A percentile compares a stretch with the other conserved stretches of the same genome.
These are phyloP conservation scores for Sturnira hondurensis DNA, from an alignment of 2,113 vertebrate species.

Conservation along the genomic window DNA sequence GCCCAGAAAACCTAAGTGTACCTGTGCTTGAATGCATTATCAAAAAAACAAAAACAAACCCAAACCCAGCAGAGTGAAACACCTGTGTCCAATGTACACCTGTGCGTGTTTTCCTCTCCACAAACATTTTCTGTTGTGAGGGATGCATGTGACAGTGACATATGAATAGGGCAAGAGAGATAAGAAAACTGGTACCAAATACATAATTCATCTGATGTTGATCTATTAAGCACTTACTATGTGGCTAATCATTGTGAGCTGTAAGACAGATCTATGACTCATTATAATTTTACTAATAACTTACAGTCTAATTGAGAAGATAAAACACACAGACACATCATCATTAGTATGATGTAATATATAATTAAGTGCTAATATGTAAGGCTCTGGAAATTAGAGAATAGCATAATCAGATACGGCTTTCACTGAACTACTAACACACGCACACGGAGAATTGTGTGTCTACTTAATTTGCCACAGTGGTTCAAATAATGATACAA, in stretches of 20 bases:
- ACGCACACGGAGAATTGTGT: background rate
- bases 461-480: background rate
- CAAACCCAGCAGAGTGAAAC: background rate
- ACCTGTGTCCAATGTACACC: background rate
- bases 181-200: background rate
- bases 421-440: background rate
- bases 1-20: background rate
- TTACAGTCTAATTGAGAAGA: constrained; percentile 3
- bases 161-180: background rate
- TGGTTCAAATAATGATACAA: background rate
- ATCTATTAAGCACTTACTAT: constrained; percentile 31
- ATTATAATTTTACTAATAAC: constrained; percentile 41
- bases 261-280: constrained; percentile 26
- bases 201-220: constrained; percentile 3
- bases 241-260: background rate
- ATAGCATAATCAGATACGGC: background rate
- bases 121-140: background rate
- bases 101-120: background rate
- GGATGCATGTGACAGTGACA: background rate
- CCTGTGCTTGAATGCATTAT: background rate
- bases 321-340: background rate
- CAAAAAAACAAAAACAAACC: background rate
- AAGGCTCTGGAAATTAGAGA: background rate
- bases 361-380: background rate
- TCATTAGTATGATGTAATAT: constrained; percentile 42